phyloP scores from a whole-genome alignment of 2,888 invertebrate genomes.

The Xestia rhomboidea region DNA sequence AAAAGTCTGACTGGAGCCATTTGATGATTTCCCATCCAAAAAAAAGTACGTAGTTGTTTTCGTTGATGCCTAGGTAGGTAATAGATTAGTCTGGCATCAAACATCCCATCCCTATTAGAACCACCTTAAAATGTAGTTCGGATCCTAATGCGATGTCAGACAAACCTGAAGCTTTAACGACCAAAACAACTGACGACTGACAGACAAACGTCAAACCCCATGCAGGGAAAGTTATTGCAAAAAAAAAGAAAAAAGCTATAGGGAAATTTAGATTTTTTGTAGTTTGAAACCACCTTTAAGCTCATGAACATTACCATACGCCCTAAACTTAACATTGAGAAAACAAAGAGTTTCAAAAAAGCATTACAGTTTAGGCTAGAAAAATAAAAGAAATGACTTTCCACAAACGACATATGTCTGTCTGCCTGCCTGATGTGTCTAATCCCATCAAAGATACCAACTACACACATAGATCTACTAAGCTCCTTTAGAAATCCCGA shows the following conservation, averaged over 20 bases:
- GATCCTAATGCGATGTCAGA: background rate
- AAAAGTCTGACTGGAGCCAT: no score
- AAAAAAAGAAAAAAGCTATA: background rate
- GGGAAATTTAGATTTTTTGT: background rate
- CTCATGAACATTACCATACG: background rate
- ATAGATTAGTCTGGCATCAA: background rate
- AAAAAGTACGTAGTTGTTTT: no score
- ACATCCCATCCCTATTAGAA: background rate
- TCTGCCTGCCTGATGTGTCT: background rate
- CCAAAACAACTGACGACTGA: background rate
- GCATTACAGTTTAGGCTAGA: background rate
- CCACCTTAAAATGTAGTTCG: background rate
- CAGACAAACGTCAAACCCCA: background rate
- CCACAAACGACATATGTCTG: background rate
- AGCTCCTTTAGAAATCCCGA: constrained; percentile 18
- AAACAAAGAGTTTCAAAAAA: background rate
- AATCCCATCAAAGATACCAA: background rate
- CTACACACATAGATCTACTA: background rate
- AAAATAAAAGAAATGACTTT: background rate
- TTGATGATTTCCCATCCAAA: no score
- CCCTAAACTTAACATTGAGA: background rate
- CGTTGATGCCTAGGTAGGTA: background rate
- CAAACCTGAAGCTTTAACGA: background rate
- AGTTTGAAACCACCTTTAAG: background rate
- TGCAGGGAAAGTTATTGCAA: background rate